Percentiles rank a stretch among this genome's conserved stretches.
These are phyloP conservation scores for Leptocoma aspasia DNA, from an alignment of 2,113 vertebrate genomes.

Conservation along the genomic window DNA sequence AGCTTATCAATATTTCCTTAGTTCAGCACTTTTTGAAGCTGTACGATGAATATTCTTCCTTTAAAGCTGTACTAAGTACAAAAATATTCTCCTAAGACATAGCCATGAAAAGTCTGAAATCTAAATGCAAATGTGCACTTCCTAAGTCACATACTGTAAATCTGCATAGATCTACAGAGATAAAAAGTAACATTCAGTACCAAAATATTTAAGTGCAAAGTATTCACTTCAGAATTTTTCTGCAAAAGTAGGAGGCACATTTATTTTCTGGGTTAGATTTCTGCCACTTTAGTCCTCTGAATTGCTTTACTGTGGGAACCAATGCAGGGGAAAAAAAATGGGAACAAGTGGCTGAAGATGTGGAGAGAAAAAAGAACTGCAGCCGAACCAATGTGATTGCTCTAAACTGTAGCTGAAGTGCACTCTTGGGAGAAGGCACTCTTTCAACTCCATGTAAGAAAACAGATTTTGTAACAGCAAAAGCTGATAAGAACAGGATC, in stretches of 20 bases:
- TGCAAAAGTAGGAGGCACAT: not conserved
- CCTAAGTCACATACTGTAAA: not conserved
- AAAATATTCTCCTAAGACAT: not conserved
- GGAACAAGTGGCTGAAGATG: not conserved
- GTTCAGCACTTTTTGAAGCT: not conserved
- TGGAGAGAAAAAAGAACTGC: not conserved
- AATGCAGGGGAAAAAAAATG: rapidly evolving
- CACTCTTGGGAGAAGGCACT: not conserved
- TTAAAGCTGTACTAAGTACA: not conserved
- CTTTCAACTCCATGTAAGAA: not conserved
- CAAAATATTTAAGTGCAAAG: not conserved
- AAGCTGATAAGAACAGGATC: not conserved
- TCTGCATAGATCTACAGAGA: not conserved
- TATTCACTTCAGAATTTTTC: not conserved
- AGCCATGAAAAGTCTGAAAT: not conserved
- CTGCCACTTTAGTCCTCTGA: not conserved
- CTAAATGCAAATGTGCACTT: not conserved
- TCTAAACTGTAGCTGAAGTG: not conserved
- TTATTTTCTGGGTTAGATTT: not conserved
- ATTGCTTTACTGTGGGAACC: not conserved
- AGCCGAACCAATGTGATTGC: not conserved
- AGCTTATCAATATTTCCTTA: not conserved
- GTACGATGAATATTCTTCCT: not conserved
- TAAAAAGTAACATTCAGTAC: not conserved
- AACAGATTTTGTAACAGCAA: not conserved